A percentile compares a stretch with the other conserved stretches of the same genome.
These are phyloP conservation scores for Metopolophium dirhodum DNA, from an alignment of 1,140 invertebrate genomes.

Conservation along the genomic window DNA sequence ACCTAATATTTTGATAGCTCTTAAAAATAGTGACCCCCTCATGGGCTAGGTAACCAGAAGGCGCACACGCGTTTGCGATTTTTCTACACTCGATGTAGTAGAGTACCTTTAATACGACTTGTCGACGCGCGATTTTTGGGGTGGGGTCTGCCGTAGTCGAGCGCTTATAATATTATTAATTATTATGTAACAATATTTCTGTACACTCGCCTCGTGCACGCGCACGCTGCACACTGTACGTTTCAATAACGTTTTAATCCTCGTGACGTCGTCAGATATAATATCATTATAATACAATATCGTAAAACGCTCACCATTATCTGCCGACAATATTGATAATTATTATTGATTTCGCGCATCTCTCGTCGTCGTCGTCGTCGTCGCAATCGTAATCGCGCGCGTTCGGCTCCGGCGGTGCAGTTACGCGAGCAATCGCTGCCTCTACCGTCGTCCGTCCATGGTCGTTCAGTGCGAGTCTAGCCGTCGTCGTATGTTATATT, in stretches of 20 bases:
- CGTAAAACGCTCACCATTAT: background rate
- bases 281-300: background rate
- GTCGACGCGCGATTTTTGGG: background rate
- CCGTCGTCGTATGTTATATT: background rate
- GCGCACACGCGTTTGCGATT: background rate
- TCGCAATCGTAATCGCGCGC: background rate
- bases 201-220: background rate
- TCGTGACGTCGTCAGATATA: background rate
- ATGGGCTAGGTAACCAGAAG: background rate
- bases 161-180: background rate
- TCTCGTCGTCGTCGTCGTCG: background rate
- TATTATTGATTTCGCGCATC: background rate
- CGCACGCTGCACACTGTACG: background rate
- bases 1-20: background rate
- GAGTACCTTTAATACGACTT: background rate
- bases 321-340: background rate
- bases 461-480: background rate
- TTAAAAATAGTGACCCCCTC: background rate
- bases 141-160: background rate
- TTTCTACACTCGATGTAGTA: too few relatives aligned
- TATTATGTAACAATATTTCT: background rate
- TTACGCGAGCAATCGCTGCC: background rate
- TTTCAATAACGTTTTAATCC: constrained; percentile 24
- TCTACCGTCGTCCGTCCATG: background rate
- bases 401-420: background rate